Evolutionary conservation across 2,797 vertebrate genomes (phyloP).

Genomic region (Myotis findleyi): DNA sequence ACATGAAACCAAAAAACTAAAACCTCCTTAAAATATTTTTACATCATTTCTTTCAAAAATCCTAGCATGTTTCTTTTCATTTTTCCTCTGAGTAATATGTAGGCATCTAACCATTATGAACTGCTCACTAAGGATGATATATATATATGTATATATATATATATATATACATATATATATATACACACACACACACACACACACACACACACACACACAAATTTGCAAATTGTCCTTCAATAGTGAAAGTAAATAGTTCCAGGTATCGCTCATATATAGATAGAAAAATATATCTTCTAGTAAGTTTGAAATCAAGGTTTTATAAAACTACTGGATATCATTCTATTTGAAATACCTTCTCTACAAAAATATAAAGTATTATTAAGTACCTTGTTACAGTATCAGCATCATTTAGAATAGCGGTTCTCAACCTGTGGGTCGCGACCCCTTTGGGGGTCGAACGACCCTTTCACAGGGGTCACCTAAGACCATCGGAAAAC

Average conservation of each 20-base stretch:
- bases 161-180: no score
- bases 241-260: conserved; percentile 16
- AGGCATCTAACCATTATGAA: conserved; percentile 1
- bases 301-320: background rate
- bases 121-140: background rate
- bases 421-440: no score
- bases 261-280: background rate
- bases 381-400: background rate
- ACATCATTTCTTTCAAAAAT: conserved; percentile 36
- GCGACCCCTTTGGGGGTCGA: no score
- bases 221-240: background rate
- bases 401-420: background rate
- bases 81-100: background rate
- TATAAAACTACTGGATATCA: background rate
- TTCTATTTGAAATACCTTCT: conserved; percentile 13
- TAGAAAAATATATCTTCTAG: background rate
- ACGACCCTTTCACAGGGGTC: no score
- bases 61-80: background rate
- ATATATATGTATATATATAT: background rate
- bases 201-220: background rate
- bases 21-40: background rate
- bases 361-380: background rate
- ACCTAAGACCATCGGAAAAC: no score
- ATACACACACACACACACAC: background rate
- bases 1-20: background rate